Evolutionary conservation across 2,888 invertebrate genomes (phyloP).

Genomic region (Oligia strigilis): DNA sequence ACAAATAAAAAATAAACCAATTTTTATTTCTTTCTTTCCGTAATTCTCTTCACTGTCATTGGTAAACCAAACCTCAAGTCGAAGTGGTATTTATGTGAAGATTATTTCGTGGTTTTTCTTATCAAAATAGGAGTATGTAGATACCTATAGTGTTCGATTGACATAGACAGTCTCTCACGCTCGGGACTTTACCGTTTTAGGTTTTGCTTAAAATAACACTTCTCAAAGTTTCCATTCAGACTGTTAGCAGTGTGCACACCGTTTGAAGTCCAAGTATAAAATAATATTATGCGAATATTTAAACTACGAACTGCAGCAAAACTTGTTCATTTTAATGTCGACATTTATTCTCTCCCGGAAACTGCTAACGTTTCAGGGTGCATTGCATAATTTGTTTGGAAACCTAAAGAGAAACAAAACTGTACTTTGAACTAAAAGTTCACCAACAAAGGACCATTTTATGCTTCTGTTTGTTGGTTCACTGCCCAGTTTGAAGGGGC

Average conservation of each 20-base stretch:
- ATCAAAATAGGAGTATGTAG: background rate
- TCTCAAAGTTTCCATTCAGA: constrained; percentile 10
- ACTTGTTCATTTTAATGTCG: constrained; percentile 50
- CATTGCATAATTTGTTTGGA: constrained; percentile 29
- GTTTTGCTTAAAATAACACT: background rate
- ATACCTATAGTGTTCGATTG: background rate
- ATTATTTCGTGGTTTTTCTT: constrained; percentile 1
- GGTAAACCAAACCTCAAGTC: background rate
- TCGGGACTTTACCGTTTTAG: background rate
- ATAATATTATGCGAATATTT: constrained; percentile 49
- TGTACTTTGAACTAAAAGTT: constrained; percentile 25
- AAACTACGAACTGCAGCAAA: constrained; percentile 34
- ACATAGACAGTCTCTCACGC: background rate
- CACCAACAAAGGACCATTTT: constrained; percentile 35
- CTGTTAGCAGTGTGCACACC: background rate
- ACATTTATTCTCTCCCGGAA: constrained; percentile 53
- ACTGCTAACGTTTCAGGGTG: constrained; percentile 32
- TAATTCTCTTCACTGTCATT: background rate
- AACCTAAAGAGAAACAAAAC: constrained; percentile 34
- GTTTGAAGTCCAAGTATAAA: constrained; percentile 26
- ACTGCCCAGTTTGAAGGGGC: constrained; percentile 27
- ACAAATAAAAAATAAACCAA: background rate
- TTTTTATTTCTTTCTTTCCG: background rate
- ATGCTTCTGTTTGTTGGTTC: constrained; percentile 14
- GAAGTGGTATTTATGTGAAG: background rate